Conservation (phyloP, 2,797 vertebrate genomes). For the Capromys pilorides region DNA sequence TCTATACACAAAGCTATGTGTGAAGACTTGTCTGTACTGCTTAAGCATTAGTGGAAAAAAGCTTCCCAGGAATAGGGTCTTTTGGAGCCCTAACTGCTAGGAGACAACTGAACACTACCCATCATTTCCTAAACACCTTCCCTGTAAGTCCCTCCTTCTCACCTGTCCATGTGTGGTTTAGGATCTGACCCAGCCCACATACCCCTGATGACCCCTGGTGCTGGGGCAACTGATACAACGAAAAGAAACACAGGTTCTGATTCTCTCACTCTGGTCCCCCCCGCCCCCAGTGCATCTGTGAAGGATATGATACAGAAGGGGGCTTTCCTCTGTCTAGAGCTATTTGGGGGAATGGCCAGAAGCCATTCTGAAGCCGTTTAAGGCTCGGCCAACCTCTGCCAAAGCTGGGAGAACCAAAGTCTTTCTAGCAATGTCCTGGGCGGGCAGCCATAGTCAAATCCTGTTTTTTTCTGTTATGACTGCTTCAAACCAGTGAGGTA, state of each 20-base stretch:
- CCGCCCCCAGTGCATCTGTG: not conserved
- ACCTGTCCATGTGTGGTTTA: not conserved
- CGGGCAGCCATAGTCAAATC: conserved; percentile 59
- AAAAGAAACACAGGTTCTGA: not conserved
- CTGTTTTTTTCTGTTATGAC: conserved; percentile 60
- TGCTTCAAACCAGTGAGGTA: not conserved
- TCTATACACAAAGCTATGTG: conserved; percentile 58
- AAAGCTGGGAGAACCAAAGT: conserved; percentile 61
- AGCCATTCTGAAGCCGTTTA: conserved; percentile 38
- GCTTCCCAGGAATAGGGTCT: not conserved
- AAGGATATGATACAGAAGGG: conserved; percentile 41
- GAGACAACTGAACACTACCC: not conserved
- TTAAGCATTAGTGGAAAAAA: conserved; percentile 46
- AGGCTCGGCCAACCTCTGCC: conserved; percentile 49
- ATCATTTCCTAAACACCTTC: conserved; percentile 20
- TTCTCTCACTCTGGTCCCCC: not conserved
- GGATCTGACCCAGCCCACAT: not conserved
- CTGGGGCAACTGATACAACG: conserved; percentile 10
- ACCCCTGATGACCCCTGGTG: not conserved
- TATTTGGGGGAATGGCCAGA: conserved; percentile 51
- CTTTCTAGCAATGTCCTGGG: conserved; percentile 77
- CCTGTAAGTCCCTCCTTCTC: conserved; percentile 3
- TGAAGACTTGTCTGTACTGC: conserved; percentile 18
- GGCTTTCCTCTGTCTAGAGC: conserved; percentile 49
- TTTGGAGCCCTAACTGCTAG: conserved; percentile 8